These are phyloP conservation scores for Ivindomyrus marchei DNA, from an alignment of 2,113 vertebrate genomes.

Conservation along the genomic window DNA sequence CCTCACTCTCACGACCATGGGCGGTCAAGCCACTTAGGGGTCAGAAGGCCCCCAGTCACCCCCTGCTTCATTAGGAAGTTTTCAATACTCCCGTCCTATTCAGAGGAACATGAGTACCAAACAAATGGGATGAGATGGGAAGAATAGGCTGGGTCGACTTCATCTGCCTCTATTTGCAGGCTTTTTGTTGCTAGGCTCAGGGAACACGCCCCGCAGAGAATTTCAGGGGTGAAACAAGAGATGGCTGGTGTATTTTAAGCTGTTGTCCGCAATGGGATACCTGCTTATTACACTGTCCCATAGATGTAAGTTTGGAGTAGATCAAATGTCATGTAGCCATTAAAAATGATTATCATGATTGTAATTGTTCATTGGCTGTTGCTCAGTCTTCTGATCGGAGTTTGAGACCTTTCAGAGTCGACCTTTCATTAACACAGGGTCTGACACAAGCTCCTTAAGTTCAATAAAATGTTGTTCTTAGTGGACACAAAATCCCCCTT, in stretches of 20 bases:
- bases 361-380: neutral
- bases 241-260: neutral
- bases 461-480: neutral
- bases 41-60: slow-evolving; percentile 38
- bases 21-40: slow-evolving; percentile 58
- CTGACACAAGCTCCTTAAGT: neutral
- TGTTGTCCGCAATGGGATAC: neutral
- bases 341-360: neutral
- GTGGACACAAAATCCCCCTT: neutral
- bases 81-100: slow-evolving; percentile 50
- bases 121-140: slow-evolving; percentile 42
- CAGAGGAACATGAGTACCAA: slow-evolving; percentile 34
- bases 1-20: slow-evolving; percentile 47
- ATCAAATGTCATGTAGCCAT: neutral
- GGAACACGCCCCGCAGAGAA: neutral
- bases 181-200: neutral
- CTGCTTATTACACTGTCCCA: neutral
- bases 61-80: slow-evolving; percentile 52
- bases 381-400: neutral
- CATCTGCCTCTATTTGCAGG: neutral
- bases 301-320: neutral
- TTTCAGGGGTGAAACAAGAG: neutral
- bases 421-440: neutral
- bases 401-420: neutral
- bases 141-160: slow-evolving; percentile 30